These are phyloP conservation scores for Ctenicera cuprea DNA, from an alignment of 2,888 invertebrate genomes.

Conservation along the genomic window DNA sequence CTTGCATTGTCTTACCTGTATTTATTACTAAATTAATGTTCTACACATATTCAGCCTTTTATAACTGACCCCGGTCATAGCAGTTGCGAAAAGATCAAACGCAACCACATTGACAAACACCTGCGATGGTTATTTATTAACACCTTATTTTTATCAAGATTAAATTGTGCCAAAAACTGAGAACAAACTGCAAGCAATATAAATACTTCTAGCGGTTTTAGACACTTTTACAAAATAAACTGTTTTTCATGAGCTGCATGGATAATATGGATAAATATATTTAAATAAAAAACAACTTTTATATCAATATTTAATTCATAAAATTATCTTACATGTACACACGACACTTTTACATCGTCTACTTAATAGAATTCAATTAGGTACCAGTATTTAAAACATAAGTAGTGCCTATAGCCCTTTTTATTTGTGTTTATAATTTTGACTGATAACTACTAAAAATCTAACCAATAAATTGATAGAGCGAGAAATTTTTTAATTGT, in stretches of 20 bases:
- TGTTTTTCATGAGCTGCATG: no score
- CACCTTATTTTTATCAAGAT: constrained; percentile 1
- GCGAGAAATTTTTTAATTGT: constrained; percentile 3
- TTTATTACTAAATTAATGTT: constrained; percentile 36
- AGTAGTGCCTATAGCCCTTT: constrained; percentile 36
- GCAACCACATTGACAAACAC: background rate
- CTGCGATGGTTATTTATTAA: constrained; percentile 25
- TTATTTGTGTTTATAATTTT: constrained; percentile 29
- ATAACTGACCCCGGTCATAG: constrained; percentile 7
- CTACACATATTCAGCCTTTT: constrained; percentile 21
- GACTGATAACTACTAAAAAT: constrained; percentile 22
- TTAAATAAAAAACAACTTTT: constrained; percentile 53
- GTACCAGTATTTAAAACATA: constrained; percentile 48
- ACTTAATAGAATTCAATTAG: constrained; percentile 49
- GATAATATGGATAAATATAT: no score
- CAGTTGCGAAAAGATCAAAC: constrained; percentile 34
- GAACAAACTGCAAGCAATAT: no score
- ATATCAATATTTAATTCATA: constrained; percentile 71
- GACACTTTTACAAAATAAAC: no score
- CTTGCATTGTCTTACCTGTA: constrained; percentile 45
- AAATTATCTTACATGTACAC: constrained; percentile 72
- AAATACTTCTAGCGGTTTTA: no score
- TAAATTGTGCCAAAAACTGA: background rate
- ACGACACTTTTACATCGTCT: constrained; percentile 64
- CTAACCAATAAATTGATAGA: constrained; percentile 8